Evolutionary conservation across 92 coral and sea anemone species (phyloP).

Genomic region (Phenganax stokvisi): DNA sequence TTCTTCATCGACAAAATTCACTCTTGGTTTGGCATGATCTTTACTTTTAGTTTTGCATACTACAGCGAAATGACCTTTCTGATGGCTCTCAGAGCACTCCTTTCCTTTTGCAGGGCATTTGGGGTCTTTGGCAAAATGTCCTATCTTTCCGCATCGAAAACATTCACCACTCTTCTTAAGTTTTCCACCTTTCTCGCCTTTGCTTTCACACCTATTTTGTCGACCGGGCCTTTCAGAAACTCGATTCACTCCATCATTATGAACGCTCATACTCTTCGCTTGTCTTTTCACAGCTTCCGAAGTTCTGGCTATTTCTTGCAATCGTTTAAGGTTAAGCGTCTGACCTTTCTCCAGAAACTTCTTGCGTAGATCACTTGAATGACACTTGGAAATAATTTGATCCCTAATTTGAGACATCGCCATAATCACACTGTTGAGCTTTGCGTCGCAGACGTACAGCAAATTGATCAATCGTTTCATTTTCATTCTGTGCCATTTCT

Average conservation of each 20-base stretch:
- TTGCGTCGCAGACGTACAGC: no score
- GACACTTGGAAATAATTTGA: no score
- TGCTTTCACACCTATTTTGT: background rate
- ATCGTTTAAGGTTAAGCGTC: no score
- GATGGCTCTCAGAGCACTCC: slow-evolving; percentile 8
- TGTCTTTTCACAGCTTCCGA: no score
- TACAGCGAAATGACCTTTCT: slow-evolving; percentile 35
- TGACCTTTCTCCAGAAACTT: no score
- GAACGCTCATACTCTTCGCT: no score
- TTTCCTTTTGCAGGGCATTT: slow-evolving; percentile 30
- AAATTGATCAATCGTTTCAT: no score
- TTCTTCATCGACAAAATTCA: slow-evolving; percentile 21
- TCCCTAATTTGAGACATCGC: no score
- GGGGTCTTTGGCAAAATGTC: slow-evolving; percentile 29
- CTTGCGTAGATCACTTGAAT: no score
- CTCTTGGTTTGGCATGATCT: slow-evolving; percentile 1
- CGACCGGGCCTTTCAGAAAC: background rate
- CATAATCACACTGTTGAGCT: no score
- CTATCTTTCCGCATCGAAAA: slow-evolving; percentile 32
- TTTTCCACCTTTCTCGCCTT: background rate
- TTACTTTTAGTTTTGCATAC: slow-evolving; percentile 15
- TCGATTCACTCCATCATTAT: background rate
- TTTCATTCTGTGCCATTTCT: slow-evolving; percentile 22
- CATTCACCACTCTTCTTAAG: slow-evolving; percentile 10
- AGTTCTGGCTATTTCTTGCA: no score